Percentiles rank a stretch among this genome's conserved stretches.
Evolutionary conservation across 2,888 invertebrate genomes (phyloP).

Genomic region (Drosophila niveifrons): DNA sequence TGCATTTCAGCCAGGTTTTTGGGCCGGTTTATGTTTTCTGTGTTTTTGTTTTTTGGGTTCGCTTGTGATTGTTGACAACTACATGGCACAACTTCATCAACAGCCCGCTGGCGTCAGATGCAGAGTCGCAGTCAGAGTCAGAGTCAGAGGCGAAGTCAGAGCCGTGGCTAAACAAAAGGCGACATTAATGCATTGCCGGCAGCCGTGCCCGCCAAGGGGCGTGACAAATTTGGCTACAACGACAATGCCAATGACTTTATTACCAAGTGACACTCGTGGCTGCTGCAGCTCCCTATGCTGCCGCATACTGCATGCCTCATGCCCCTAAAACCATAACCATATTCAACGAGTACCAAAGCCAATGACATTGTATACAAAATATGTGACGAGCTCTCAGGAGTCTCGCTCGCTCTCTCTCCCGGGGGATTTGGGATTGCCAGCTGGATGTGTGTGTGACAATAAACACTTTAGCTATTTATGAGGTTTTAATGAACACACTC

Average conservation of each 20-base stretch:
- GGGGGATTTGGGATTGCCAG: slow-evolving; percentile 66
- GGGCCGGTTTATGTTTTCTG: slow-evolving; percentile 4
- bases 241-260: slow-evolving; percentile 80
- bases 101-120: slow-evolving; percentile 23
- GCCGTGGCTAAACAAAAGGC: slow-evolving; percentile 67
- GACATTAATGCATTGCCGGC: slow-evolving; percentile 76
- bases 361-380: slow-evolving; percentile 62
- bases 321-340: slow-evolving; percentile 35
- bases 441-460: slow-evolving; percentile 67
- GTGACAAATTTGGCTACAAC: slow-evolving; percentile 79
- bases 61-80: slow-evolving; percentile 33
- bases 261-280: slow-evolving; percentile 68
- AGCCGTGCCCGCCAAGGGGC: slow-evolving; percentile 76
- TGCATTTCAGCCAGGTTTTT: slow-evolving; percentile 56
- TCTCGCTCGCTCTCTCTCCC: slow-evolving; percentile 24
- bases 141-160: slow-evolving; percentile 2
- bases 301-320: slow-evolving; percentile 24
- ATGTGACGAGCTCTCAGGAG: slow-evolving; percentile 44
- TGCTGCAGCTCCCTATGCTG: slow-evolving; percentile 29
- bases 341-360: slow-evolving; percentile 30
- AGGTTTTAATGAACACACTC: slow-evolving; percentile 78
- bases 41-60: slow-evolving; percentile 9
- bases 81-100: slow-evolving; percentile 75
- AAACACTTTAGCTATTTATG: slow-evolving; percentile 80
- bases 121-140: slow-evolving; percentile 5